A percentile compares a stretch with the other conserved stretches of the same genome.
phyloP scores from a whole-genome alignment of 1,140 invertebrate species.

The Megalonaias nervosa region DNA sequence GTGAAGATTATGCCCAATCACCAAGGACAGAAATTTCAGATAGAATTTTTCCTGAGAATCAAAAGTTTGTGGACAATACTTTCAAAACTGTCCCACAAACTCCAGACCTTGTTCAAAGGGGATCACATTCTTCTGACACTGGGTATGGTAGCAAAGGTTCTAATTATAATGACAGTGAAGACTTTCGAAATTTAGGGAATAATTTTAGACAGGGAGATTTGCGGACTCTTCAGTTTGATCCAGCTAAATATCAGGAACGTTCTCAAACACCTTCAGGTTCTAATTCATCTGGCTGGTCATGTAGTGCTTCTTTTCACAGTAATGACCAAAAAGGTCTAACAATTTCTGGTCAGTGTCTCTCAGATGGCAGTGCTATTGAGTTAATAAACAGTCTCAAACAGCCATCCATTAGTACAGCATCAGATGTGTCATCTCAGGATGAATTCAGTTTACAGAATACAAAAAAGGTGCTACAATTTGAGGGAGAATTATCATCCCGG shows the following conservation, averaged over 20 bases:
- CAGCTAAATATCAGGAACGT: slow-evolving; percentile 49
- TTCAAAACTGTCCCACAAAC: neutral
- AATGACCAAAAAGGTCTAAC: slow-evolving; percentile 19
- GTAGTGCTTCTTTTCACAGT: slow-evolving; percentile 50
- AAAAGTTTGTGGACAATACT: slow-evolving; percentile 18
- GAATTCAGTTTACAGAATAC: slow-evolving; percentile 60
- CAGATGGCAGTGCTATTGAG: too few species aligned
- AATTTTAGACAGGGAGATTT: neutral
- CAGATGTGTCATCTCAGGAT: slow-evolving; percentile 46
- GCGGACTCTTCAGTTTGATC: slow-evolving; percentile 49
- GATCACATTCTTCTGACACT: slow-evolving; percentile 13
- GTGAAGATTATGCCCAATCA: too few species aligned
- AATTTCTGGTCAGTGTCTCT: too few species aligned
- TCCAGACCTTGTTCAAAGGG: slow-evolving; percentile 15
- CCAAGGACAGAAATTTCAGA: neutral
- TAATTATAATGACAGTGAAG: slow-evolving; percentile 26
- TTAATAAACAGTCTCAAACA: neutral
- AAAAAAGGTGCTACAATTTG: slow-evolving; percentile 56
- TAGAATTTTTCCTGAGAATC: slow-evolving; percentile 23
- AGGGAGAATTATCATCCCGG: slow-evolving; percentile 35
- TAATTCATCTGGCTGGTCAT: slow-evolving; percentile 56
- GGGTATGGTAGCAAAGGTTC: slow-evolving; percentile 30
- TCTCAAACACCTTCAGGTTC: slow-evolving; percentile 35
- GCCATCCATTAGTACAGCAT: slow-evolving; percentile 26
- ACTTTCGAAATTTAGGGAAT: neutral